Percentiles rank a stretch among this genome's conserved stretches.
Evolutionary conservation across 2,113 vertebrate genomes (phyloP).

Genomic region (Myotis brandtii): DNA sequence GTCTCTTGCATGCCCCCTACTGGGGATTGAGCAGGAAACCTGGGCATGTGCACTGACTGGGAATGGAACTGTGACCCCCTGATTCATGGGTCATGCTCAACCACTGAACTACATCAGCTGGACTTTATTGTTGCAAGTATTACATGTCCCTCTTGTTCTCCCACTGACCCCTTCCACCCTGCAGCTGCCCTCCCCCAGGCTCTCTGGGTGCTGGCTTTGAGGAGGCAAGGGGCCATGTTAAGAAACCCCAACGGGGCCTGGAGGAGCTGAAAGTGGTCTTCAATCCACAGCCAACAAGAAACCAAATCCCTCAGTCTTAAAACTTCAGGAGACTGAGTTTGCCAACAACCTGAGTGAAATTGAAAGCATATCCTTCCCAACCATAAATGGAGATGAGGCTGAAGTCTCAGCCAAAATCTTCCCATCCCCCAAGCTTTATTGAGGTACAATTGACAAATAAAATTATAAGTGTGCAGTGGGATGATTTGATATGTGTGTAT

Average conservation of each 20-base stretch:
- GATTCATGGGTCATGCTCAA: too few relatives aligned
- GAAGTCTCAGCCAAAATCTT: background rate
- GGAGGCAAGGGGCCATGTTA: background rate
- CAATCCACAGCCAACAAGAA: background rate
- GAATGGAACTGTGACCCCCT: too few relatives aligned
- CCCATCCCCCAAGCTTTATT: background rate
- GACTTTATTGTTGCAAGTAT: too few relatives aligned
- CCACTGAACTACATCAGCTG: too few relatives aligned
- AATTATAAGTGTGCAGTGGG: background rate
- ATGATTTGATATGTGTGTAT: background rate
- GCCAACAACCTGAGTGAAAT: background rate
- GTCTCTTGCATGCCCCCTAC: too few relatives aligned
- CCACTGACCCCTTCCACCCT: too few relatives aligned
- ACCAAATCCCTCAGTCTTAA: background rate
- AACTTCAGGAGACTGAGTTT: background rate
- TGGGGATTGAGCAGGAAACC: too few relatives aligned
- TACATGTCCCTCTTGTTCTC: too few relatives aligned
- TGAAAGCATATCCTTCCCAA: background rate
- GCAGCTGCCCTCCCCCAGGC: too few relatives aligned
- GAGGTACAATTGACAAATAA: background rate
- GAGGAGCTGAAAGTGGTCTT: background rate
- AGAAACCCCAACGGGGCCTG: background rate
- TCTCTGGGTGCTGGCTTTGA: background rate
- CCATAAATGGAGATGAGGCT: background rate
- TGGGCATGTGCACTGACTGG: too few relatives aligned